A percentile compares a stretch with the other conserved stretches of the same genome.
phyloP scores from a whole-genome alignment of 2,797 vertebrate species.

The Microhierax caerulescens region DNA sequence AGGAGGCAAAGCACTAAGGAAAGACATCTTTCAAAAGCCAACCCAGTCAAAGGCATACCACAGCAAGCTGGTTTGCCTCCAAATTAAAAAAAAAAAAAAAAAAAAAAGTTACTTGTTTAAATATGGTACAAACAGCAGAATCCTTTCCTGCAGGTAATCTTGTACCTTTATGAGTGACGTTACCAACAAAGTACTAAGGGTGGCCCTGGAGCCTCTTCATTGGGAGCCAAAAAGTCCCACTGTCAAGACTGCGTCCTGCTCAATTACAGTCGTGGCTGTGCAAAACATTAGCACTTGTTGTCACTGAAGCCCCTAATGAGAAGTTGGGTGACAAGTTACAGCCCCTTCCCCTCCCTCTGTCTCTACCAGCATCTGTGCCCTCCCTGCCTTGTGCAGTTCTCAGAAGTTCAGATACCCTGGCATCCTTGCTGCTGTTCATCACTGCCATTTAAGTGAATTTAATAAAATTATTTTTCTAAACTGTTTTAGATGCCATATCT shows the following conservation, averaged over 20 bases:
- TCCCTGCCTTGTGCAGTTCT: background rate
- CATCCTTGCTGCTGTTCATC: conserved; percentile 49
- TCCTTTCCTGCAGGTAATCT: background rate
- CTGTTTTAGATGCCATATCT: conserved; percentile 83
- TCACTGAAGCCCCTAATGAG: background rate
- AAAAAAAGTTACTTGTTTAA: background rate
- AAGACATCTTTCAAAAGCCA: background rate
- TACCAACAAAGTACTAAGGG: background rate
- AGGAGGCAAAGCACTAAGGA: background rate
- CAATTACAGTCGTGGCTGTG: background rate
- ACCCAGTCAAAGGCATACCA: background rate
- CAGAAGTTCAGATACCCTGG: background rate
- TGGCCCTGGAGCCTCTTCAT: background rate
- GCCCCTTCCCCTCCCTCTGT: background rate
- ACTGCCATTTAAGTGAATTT: conserved; percentile 70
- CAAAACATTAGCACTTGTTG: background rate
- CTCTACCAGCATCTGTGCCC: background rate
- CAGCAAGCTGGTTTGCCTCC: background rate
- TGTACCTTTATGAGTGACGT: background rate
- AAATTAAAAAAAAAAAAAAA: background rate
- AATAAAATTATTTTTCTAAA: conserved; percentile 82
- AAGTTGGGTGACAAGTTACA: background rate
- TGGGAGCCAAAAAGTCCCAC: background rate
- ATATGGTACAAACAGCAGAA: background rate
- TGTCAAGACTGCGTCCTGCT: accelerated